Conservation (phyloP, 2,888 invertebrate genomes). For the Margaritifera margaritifera region DNA sequence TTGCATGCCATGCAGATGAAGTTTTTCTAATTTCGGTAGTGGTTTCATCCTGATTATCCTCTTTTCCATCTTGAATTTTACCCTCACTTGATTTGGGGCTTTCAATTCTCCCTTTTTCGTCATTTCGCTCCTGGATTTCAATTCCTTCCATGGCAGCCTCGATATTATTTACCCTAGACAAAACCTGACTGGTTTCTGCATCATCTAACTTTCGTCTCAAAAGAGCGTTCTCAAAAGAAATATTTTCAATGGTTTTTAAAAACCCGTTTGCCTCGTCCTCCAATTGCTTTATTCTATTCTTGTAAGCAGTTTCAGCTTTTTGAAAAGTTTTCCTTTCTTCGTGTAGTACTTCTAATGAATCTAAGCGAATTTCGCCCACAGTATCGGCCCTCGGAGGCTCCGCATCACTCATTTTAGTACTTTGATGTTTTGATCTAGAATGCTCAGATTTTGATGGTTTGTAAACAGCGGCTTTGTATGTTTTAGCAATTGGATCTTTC, state of each 20-base stretch:
- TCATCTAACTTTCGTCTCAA: conserved; percentile 44
- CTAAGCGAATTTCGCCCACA: conserved; percentile 20
- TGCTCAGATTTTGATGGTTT: too few species aligned
- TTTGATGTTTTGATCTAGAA: too few species aligned
- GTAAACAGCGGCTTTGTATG: too few species aligned
- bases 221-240: conserved; percentile 50
- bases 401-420: too few species aligned
- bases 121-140: conserved; percentile 1
- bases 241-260: conserved; percentile 49
- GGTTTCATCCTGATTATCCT: conserved; percentile 1
- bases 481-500: too few species aligned
- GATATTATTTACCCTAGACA: too few species aligned
- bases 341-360: conserved; percentile 50
- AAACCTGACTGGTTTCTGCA: conserved; percentile 15
- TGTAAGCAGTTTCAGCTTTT: conserved; percentile 52
- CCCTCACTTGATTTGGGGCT: background rate
- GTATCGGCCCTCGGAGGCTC: too few species aligned
- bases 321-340: conserved; percentile 53
- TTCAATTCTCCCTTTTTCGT: background rate
- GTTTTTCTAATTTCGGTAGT: conserved; percentile 13
- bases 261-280: conserved; percentile 60
- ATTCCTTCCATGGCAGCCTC: background rate
- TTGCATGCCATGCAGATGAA: conserved; percentile 4
- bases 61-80: background rate
- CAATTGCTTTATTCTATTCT: conserved; percentile 54